Base-by-base conservation (phyloP, 2,797 vertebrate genomes). In the Ptychobarbus kaznakovi region DNA sequence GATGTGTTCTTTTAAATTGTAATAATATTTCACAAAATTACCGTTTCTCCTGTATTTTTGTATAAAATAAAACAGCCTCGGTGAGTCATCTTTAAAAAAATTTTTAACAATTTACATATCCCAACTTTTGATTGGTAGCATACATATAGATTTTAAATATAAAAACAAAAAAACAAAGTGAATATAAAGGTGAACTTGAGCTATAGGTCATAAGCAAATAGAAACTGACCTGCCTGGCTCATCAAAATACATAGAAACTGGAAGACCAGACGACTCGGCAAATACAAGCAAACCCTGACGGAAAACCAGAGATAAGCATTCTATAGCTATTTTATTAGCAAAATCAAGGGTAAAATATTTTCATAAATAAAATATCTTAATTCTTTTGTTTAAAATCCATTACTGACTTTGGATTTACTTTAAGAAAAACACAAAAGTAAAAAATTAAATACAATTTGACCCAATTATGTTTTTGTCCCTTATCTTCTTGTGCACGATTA, bases 231-330 rank as follows among this genome's bases (percentile, higher is more conserved):
- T 96, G 92, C 98, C 97, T 0, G 97, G 96, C 9, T 90, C 90
- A 2, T 97, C 95, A 4, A 98, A 97, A 89, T 97, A 94, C 88
- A 98, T 91, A 25, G 94, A 96, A 80, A 98, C 92, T 25, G 97
- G 95, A 46, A 98, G 94, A 88, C 96, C 95, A 28, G 95, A 95
- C 3, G 96, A 96, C 86, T 98, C 98, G 0, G 97, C 97, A 38
- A 99, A 99, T 86, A 92, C 92, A 90, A 98, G 92, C 86, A 98
- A 94, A 61, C 97, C 97, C 95, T 96, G 83, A 22, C n/a, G 25
- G 58, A 75, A 76, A 44, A 70, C 35, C 49, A 84, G 7, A 61
- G 18, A 49, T 7, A 68, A 15, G 11, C 7, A 40, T n/a, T 22
- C 0, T 76, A 3, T 13, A 8, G 13, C 15, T 18, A 25, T 46